These are phyloP conservation scores for Luscinia luscinia DNA, from an alignment of 2,797 vertebrate species.

Conservation along the genomic window DNA sequence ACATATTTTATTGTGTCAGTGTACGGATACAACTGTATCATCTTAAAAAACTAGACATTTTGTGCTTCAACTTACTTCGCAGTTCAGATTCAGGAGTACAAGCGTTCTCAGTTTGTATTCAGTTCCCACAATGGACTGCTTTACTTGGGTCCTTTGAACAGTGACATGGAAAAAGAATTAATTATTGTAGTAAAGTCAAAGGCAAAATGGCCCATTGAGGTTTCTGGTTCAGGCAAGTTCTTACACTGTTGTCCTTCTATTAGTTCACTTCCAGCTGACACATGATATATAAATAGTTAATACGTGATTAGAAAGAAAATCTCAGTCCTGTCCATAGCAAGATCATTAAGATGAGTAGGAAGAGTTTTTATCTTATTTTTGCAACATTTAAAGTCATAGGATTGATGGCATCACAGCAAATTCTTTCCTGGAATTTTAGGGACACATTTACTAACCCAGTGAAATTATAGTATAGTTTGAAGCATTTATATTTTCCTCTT, in stretches of 20 bases:
- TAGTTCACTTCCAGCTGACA: neutral
- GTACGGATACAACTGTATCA: neutral
- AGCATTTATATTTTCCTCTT: neutral
- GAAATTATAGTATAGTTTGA: neutral
- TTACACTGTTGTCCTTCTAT: neutral
- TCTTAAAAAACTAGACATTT: neutral
- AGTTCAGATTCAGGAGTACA: neutral
- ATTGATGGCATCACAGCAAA: neutral
- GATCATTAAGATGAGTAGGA: neutral
- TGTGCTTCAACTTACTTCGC: neutral
- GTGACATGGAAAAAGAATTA: neutral
- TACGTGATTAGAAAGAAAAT: neutral
- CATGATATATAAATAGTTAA: neutral
- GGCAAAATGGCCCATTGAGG: neutral
- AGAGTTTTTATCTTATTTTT: neutral
- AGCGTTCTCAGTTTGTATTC: neutral
- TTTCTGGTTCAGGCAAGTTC: conserved; percentile 9
- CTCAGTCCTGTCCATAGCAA: neutral
- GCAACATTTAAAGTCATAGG: neutral
- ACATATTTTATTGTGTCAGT: neutral
- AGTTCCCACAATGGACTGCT: neutral
- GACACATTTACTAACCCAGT: neutral
- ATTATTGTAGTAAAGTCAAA: neutral
- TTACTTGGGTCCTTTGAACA: neutral
- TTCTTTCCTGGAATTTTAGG: neutral